These are phyloP conservation scores for Aphrophora alni DNA, from an alignment of 2,888 invertebrate genomes.

Conservation along the genomic window DNA sequence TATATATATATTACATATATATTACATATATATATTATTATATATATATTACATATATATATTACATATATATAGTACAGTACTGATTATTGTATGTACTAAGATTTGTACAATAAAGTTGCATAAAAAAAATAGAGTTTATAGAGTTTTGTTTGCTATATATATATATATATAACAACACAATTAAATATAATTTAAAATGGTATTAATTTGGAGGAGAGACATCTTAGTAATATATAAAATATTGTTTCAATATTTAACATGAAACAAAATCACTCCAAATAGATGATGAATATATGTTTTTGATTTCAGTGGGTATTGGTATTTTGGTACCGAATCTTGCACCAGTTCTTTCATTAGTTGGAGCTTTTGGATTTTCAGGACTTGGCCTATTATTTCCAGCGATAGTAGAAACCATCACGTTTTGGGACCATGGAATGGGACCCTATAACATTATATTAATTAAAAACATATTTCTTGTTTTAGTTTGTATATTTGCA, in stretches of 20 bases:
- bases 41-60: too few relatives aligned
- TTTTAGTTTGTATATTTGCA: slow-evolving; percentile 69
- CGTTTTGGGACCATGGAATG: slow-evolving; percentile 49
- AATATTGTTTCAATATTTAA: too few relatives aligned
- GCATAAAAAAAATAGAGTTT: too few relatives aligned
- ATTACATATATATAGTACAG: too few relatives aligned
- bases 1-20: too few relatives aligned
- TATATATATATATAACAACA: too few relatives aligned
- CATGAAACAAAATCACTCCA: background rate
- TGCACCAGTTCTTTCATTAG: slow-evolving; percentile 86
- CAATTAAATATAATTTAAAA: too few relatives aligned
- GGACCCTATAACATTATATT: slow-evolving; percentile 70
- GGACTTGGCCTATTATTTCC: slow-evolving; percentile 78
- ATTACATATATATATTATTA: too few relatives aligned
- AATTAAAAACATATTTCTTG: slow-evolving; percentile 68
- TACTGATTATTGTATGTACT: too few relatives aligned
- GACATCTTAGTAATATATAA: background rate
- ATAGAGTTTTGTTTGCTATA: too few relatives aligned
- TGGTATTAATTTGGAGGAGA: background rate
- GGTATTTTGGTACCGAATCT: slow-evolving; percentile 82
- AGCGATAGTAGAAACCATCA: slow-evolving; percentile 72
- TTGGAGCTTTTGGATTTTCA: slow-evolving; percentile 77
- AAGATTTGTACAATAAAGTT: too few relatives aligned
- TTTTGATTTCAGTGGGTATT: slow-evolving; percentile 66
- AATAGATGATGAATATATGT: background rate